Base-by-base conservation (phyloP, 1,140 invertebrate species). In the Papilio polyxenes region DNA sequence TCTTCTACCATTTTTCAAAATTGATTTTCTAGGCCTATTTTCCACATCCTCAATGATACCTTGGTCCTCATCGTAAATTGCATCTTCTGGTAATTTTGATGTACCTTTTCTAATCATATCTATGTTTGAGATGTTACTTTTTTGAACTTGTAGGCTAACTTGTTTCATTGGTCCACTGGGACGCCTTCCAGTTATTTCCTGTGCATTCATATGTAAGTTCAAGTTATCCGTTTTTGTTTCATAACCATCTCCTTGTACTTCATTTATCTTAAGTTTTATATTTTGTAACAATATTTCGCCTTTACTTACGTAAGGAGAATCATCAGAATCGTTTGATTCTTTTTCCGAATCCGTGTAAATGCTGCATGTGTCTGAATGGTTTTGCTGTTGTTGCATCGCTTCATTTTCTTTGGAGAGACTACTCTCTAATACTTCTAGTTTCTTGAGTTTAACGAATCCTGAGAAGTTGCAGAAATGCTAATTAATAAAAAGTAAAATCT, bases 361-460 rank as follows among this genome's bases (percentile, higher is more conserved):
- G 85, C 91, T 94, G 79, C 93, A 72, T 40, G 65, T 91, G 78
- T 90, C 91, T 31, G 91, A 91, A 78, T 89, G 79, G 20, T 77
- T 77, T 69, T 87, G 83, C 31, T 83, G 85, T 65, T 81, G 59
- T 23, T 82, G 79, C 49, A 85, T 85, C n/a, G 77, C 75, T 75
- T 88, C 88, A 82, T 82, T 80, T 82, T 94, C 92, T 83, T 93
- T 91, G 0, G 85, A 89, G 9, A 88, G 77, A 0, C 84, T 87
- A 51, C 93, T 95, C 83, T 93, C 94, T 80, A 94, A 88, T 23
- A 95, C 92, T 83, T 95, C 95, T 72, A 95, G 83, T 83, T 94
- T 91, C 82, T 94, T 95, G 17, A 96, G 89, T 82, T 95, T 94
- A 4, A 96, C 93, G 80, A 95, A 96, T n/a, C 95, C 95, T 96